Evolutionary conservation across 2,113 vertebrate species (phyloP), one percentile per base, ranked within the genome.

Genomic region (Potamarius usumacintae): DNA sequence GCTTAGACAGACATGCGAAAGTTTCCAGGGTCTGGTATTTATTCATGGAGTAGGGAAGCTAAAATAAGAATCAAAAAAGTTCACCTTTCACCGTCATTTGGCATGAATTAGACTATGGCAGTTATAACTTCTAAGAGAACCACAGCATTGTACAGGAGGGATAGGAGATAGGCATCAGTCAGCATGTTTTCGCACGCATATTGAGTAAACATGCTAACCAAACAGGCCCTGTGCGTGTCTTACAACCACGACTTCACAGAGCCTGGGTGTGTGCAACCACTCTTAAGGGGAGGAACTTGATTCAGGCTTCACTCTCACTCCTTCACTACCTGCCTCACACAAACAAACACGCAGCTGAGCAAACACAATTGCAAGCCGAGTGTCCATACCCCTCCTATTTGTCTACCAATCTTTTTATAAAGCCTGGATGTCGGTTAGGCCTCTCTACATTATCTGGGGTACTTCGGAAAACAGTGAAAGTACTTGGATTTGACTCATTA

Each of bases 171-270:
- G 88, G 71, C 77, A 90, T 93, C 90, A 92, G 91, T 92, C 91
- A 92, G 87, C 91, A 92, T 92, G 92, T 94, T 94, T 94, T 93
- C 90, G 90, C 92, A 94, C 84, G 91, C 87, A 85, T 86, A 78
- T 76, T 87, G 88, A 90, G 90, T 92, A 94, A 94, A 94, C 92
- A 93, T 53, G 18, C 83, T 90, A 91, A 90, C 74, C 88, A 92
- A 90, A 93, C 92, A 87, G 58, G 58, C 65, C 82, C 82, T 84
- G 86, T 83, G 78, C 88, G 83, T 83, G 82, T 72, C 85, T 88
- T 90, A 86, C 85, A 88, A 52, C 57, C 52, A 11, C 58, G 76
- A 84, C 42, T 52, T 72, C 50, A 55, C 81, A 83, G 62, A 80
- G 67, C 69, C 72, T 4, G 55, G 18, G 63, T 42, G 69, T 87